Evolutionary conservation across 2,888 invertebrate species (phyloP), one percentile per base, ranked within the genome.

Genomic region (Uropetala carovei): DNA sequence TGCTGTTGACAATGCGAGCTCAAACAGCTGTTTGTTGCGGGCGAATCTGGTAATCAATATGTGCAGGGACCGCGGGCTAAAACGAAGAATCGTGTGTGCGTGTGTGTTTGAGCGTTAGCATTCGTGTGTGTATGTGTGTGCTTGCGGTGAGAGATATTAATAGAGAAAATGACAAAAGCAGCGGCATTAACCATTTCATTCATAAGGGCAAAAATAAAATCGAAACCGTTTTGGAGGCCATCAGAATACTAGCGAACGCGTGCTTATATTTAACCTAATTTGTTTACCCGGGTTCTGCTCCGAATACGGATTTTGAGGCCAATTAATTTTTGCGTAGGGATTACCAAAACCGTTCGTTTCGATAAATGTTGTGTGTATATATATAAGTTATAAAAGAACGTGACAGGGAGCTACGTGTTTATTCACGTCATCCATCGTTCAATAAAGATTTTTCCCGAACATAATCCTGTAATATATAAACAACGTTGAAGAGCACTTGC

Each of bases 1-100:
- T 64, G 68, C 89, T 89, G 89, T 89, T 89, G 89, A 89, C 89
- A 89, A 89, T 89, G 56, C 89, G 43, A 13, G 68, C 89, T 64
- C 60, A 89, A 89, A 89, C 89, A 89, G 64, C 89, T 64, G 89
- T 64, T 60, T n/a, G 89, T 64, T n/a, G 64, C 43, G 64, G 64
- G 43, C n/a, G 89, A 89, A 89, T 89, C 89, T 43, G 64, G 30
- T 43, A 64, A 43, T 64, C 89, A 68, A 89, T 89, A 89, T 68
- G 68, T 75, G 75, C 75, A 27, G 60, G 16, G 30, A 60, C 18
- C 30, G 64, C 43, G 89, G 89, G 64, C 11, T 27, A 30, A 43
- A 10, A 59, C 57, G 59, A 60, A 56, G 43, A 30, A n/a, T n/a
- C 64, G 58, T 64, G 18, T 13, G 16, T 22, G 22, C 11, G 27